Evolutionary conservation across 1,140 invertebrate species (phyloP), one percentile per base, ranked within the genome.

Genomic region (Drosophila mauritiana): DNA sequence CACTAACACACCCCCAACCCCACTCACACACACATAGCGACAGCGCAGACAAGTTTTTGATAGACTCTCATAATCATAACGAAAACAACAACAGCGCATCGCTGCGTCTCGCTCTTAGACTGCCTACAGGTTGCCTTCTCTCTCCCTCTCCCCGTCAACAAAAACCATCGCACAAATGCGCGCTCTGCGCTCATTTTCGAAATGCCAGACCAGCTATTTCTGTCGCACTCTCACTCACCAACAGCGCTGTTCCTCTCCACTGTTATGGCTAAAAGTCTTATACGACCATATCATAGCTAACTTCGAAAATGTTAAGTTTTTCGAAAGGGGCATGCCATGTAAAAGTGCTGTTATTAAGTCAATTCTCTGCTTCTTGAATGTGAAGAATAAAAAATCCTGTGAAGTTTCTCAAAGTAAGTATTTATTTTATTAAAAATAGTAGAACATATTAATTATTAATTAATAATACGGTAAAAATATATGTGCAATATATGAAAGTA

Each of bases 11-110:
- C 49, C 31, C 31, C 49, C 31, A 20, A 31, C 49, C 1, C 10
- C n/a, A 43, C 17, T 20, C 27, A 57, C 56, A 25, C 75, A 20
- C 17, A 51, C n/a, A 43, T 39, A 53, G 17, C 42, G 48, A 46
- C 58, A 68, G 43, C 56, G 46, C 64, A 69, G 69, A 67, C 72
- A 80, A 79, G 74, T 81, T 86, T 90, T 90, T 90, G 85, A 90
- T 90, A 90, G 81, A 85, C 88, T 91, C 88, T 91, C 88, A 91
- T 91, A 91, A 91, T 91, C 88, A 91, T 91, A 91, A 91, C 74
- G 77, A 81, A 89, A 85, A 78, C 88, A 86, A 77, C 74, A 80
- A 62, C 83, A 82, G 72, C 58, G 43, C 36, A 34, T 43, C 61
- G 65, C 39, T 45, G 56, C 42, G 42, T 45, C 54, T 53, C 58